Base-by-base conservation (phyloP, 1,140 invertebrate genomes). In the Panulirus ornatus region DNA sequence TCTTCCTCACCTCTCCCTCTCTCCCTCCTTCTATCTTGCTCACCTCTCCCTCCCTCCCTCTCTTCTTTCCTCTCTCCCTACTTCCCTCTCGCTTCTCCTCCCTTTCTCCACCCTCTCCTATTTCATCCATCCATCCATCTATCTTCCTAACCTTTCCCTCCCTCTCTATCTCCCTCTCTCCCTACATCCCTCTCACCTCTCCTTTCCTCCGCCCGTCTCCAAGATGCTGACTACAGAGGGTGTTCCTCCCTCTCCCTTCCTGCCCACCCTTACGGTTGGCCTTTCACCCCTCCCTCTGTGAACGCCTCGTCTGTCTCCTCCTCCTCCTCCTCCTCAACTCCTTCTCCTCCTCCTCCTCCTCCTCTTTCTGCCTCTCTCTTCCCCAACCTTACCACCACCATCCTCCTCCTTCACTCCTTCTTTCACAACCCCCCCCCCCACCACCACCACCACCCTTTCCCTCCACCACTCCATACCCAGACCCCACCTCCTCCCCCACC, bases 231-330 rank as follows among this genome's bases (percentile, higher is more conserved):
- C n/a, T n/a, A n/a, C n/a, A n/a, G n/a, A n/a, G n/a, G n/a, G n/a
- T n/a, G n/a, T n/a, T n/a, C n/a, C n/a, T n/a, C n/a, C n/a, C n/a
- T n/a, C n/a, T n/a, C n/a, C n/a, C n/a, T n/a, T n/a, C n/a, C n/a
- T n/a, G n/a, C n/a, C n/a, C n/a, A n/a, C n/a, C n/a, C n/a, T n/a
- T n/a, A n/a, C n/a, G n/a, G n/a, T n/a, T n/a, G n/a, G n/a, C n/a
- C n/a, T n/a, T n/a, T n/a, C n/a, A n/a, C n/a, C n/a, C n/a, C n/a
- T n/a, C n/a, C n/a, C n/a, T n/a, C n/a, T n/a, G n/a, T n/a, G n/a
- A n/a, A n/a, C n/a, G n/a, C n/a, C n/a, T n/a, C 47, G 0, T 79
- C 16, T 79, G 9, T 47, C 76, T 79, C 76, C 47, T 27, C 47
- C 22, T 79, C 76, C 47, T 42, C 30, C 76, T 79, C 76, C 27